Evolutionary conservation across 2,888 invertebrate species (phyloP).

Genomic region (Urechis unicinctus): DNA sequence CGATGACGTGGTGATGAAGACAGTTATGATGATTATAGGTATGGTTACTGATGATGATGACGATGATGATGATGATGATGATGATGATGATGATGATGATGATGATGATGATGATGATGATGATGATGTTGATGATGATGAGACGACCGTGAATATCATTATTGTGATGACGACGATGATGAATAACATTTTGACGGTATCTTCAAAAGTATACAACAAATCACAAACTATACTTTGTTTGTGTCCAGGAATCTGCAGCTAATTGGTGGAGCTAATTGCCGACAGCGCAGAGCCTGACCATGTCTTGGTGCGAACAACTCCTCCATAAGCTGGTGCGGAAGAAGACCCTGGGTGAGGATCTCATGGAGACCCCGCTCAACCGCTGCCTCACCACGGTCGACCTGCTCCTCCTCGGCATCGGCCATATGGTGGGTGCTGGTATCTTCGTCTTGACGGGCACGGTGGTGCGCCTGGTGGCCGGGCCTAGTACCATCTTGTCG

Average conservation of each 20-base stretch:
- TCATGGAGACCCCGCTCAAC: constrained; percentile 31
- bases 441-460: constrained; percentile 96
- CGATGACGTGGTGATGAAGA: too few relatives aligned
- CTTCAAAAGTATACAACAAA: too few relatives aligned
- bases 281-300: too few relatives aligned
- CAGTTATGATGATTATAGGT: too few relatives aligned
- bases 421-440: constrained; percentile 95
- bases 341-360: constrained; percentile 21
- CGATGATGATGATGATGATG: constrained; percentile 6
- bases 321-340: too few relatives aligned
- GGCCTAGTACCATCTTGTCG: constrained; percentile 78
- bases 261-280: too few relatives aligned
- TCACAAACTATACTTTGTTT: too few relatives aligned
- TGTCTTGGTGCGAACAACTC: too few relatives aligned
- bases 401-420: constrained; percentile 76
- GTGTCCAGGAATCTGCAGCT: too few relatives aligned
- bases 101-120: constrained; percentile 5
- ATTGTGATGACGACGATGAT: too few relatives aligned
- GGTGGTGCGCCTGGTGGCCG: constrained; percentile 80
- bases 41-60: constrained; percentile 2
- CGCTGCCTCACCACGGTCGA: constrained; percentile 77
- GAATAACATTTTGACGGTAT: too few relatives aligned
- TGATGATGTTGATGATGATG: constrained; percentile 6
- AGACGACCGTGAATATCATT: too few relatives aligned
- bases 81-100: constrained; percentile 8